Conservation (phyloP, 2,113 vertebrate genomes). For the Trogon melanurus region DNA sequence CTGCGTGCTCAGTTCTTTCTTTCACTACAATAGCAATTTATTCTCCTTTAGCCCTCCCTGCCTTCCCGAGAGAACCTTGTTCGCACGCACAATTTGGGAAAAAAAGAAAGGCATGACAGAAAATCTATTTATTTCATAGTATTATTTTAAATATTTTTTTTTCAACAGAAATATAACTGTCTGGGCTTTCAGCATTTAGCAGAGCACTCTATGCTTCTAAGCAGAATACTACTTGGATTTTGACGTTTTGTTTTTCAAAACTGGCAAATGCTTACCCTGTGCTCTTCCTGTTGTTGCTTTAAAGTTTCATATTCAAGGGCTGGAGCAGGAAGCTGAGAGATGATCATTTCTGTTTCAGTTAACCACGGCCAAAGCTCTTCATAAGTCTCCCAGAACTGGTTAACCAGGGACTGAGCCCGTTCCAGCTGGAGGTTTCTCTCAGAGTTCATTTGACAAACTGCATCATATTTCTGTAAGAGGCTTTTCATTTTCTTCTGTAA, state of each 20-base stretch:
- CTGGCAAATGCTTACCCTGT: slow-evolving; percentile 83
- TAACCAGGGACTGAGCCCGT: slow-evolving; percentile 90
- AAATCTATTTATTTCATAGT: neutral
- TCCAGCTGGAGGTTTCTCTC: slow-evolving; percentile 96
- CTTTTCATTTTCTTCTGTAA: slow-evolving; percentile 84
- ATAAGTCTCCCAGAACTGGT: slow-evolving; percentile 97
- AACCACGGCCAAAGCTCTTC: slow-evolving; percentile 97
- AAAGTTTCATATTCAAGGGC: slow-evolving; percentile 94
- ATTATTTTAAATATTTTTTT: neutral
- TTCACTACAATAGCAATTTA: neutral
- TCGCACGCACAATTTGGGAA: neutral
- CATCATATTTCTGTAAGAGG: slow-evolving; percentile 85
- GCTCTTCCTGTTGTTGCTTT: slow-evolving; percentile 93
- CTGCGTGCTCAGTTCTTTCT: neutral
- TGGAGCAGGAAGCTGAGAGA: slow-evolving; percentile 86
- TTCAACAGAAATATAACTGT: neutral
- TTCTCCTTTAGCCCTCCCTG: neutral
- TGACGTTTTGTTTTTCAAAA: neutral
- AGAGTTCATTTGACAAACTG: slow-evolving; percentile 91
- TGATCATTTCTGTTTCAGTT: slow-evolving; percentile 84
- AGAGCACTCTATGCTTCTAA: neutral
- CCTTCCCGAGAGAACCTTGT: neutral
- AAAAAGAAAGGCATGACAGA: neutral
- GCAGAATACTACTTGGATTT: neutral
- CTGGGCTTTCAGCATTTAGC: neutral